Evolutionary conservation across 2,797 vertebrate genomes (phyloP).

Genomic region (Chaetophractus vellerosus): DNA sequence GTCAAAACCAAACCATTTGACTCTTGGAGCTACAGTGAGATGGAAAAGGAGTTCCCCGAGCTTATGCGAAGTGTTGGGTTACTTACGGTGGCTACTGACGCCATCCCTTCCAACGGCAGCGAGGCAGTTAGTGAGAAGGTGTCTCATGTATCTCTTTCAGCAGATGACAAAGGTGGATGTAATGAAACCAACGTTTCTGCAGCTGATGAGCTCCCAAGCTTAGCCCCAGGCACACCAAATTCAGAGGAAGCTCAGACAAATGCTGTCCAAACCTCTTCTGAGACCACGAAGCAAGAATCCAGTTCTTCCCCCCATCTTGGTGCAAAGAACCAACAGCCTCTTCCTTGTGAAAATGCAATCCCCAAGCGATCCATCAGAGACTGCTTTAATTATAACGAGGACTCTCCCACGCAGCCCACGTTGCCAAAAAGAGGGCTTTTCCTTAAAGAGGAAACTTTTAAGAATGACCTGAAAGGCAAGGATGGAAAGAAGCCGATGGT

Average conservation of each 20-base stretch:
- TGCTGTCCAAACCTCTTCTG: slow-evolving; percentile 21
- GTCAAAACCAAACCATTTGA: slow-evolving; percentile 89
- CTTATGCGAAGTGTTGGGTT: slow-evolving; percentile 93
- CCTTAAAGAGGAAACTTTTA: slow-evolving; percentile 89
- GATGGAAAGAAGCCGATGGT: slow-evolving; percentile 84
- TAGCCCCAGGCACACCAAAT: slow-evolving; percentile 48
- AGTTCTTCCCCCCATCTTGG: slow-evolving; percentile 82
- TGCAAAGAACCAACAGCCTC: slow-evolving; percentile 83
- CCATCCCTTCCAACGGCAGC: slow-evolving; percentile 85
- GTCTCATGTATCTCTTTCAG: slow-evolving; percentile 73
- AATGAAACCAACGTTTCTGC: slow-evolving; percentile 62
- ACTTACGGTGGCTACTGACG: slow-evolving; percentile 91
- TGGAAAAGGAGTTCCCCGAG: slow-evolving; percentile 93
- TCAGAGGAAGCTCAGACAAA: slow-evolving; percentile 53
- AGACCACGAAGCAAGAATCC: slow-evolving; percentile 77
- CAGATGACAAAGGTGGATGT: slow-evolving; percentile 76
- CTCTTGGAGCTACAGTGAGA: slow-evolving; percentile 91
- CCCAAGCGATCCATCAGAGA: slow-evolving; percentile 94
- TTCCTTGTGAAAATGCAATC: slow-evolving; percentile 90
- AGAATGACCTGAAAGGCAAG: slow-evolving; percentile 80
- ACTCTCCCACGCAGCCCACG: slow-evolving; percentile 94
- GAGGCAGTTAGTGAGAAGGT: slow-evolving; percentile 83
- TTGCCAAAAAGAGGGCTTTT: slow-evolving; percentile 94
- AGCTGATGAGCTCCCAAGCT: slow-evolving; percentile 57
- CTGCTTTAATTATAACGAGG: slow-evolving; percentile 92